Percentiles rank a stretch among this genome's conserved stretches.
Conservation (phyloP, 2,113 vertebrate species). For the Malurus alboscapulatus region DNA sequence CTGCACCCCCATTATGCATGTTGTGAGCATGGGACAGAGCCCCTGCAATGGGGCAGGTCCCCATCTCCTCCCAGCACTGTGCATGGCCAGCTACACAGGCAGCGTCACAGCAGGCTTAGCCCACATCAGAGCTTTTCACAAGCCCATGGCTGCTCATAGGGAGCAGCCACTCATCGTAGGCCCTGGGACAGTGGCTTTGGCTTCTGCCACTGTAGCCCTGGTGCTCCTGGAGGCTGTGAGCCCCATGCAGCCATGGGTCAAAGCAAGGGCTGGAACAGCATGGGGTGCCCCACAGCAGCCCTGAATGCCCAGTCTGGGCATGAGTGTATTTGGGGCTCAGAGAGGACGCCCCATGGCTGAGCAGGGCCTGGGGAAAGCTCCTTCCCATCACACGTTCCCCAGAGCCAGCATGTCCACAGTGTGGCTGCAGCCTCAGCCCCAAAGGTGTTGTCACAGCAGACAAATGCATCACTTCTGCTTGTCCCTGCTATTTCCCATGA, state of each 20-base stretch:
- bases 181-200: not conserved
- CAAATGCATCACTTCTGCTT: not conserved
- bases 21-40: not conserved
- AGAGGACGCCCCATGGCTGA: not conserved
- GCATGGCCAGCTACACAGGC: accelerated
- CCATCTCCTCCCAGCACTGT: not conserved
- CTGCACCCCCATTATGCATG: not conserved
- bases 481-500: not conserved
- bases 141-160: accelerated
- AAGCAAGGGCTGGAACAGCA: accelerated
- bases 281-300: accelerated
- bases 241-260: accelerated
- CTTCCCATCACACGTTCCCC: not conserved
- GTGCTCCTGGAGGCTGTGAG: not conserved
- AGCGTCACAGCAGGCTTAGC: not conserved
- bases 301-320: not conserved
- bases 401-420: not conserved
- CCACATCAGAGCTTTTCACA: accelerated
- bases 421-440: not conserved
- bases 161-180: accelerated
- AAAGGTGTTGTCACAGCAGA: not conserved
- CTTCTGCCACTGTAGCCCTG: accelerated
- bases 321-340: not conserved
- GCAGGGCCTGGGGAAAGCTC: not conserved
- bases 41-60: not conserved